phyloP scores from a whole-genome alignment of 2,113 vertebrate genomes.

The Phodopus roborovskii region DNA sequence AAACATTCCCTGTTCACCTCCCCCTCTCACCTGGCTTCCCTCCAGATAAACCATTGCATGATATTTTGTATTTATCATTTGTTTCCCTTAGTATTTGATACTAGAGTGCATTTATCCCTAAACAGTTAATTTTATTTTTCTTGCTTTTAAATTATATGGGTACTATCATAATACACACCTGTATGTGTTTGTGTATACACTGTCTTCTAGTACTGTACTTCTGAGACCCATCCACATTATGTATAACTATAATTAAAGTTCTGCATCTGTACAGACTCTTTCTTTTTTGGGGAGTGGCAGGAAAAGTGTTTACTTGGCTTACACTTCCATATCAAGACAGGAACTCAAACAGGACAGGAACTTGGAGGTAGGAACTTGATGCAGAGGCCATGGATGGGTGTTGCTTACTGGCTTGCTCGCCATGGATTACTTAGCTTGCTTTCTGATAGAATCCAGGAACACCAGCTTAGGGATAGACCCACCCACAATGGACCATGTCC shows the following conservation, averaged over 20 bases:
- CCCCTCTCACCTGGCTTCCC: fast-evolving
- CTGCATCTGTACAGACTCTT: constrained; percentile 30
- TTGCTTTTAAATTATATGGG: constrained; percentile 41
- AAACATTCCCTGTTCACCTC: not conserved
- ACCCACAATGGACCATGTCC: too few species aligned
- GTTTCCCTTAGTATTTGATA: not conserved
- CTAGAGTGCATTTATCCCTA: not conserved
- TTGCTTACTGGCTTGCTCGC: too few species aligned
- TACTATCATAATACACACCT: not conserved
- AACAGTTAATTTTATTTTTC: constrained; percentile 17
- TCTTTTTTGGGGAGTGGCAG: not conserved
- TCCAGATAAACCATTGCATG: not conserved
- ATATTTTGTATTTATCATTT: constrained; percentile 14
- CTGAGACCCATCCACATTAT: not conserved
- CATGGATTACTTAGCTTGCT: too few species aligned
- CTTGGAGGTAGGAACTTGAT: too few species aligned
- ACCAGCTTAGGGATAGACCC: too few species aligned
- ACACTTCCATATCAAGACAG: too few species aligned
- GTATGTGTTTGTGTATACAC: not conserved
- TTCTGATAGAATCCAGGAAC: too few species aligned
- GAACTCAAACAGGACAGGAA: too few species aligned
- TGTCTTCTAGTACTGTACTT: not conserved
- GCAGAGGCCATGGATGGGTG: too few species aligned
- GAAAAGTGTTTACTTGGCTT: too few species aligned
- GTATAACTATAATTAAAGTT: not conserved